Evolutionary conservation across 2,888 invertebrate genomes (phyloP).

Genomic region (Carcina quercana): DNA sequence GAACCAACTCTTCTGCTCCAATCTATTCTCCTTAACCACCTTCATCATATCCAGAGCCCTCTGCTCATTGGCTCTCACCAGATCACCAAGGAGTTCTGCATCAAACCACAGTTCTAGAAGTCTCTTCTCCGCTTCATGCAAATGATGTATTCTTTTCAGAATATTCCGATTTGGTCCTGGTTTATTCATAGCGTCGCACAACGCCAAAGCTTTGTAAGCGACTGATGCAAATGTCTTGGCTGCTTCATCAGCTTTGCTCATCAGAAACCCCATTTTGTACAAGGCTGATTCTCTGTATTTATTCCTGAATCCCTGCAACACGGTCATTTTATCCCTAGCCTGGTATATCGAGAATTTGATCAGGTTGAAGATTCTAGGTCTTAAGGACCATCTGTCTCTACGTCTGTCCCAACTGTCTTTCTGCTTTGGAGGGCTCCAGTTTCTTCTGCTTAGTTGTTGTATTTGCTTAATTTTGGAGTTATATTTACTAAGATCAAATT

Average conservation of each 20-base stretch:
- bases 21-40: conserved; percentile 12
- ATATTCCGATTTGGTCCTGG: no score
- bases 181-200: neutral
- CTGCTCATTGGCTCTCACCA: conserved; percentile 26
- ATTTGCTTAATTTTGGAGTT: neutral
- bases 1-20: neutral
- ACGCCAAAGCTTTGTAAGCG: conserved; percentile 14
- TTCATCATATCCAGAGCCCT: conserved; percentile 18
- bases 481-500: neutral
- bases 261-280: conserved; percentile 49
- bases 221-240: conserved; percentile 27
- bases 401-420: fast-evolving
- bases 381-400: conserved; percentile 21
- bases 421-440: conserved; percentile 22
- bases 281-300: conserved; percentile 22
- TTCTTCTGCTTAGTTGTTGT: conserved; percentile 12
- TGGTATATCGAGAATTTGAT: conserved; percentile 47
- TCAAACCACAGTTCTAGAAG: conserved; percentile 34
- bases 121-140: conserved; percentile 21
- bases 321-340: conserved; percentile 35
- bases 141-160: neutral
- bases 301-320: conserved; percentile 34
- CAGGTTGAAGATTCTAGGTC: conserved; percentile 32
- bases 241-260: conserved; percentile 34
- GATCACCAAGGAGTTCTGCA: conserved; percentile 29